Evolutionary conservation across 2,797 vertebrate species (phyloP).

Genomic region (Micromesistius poutassou): DNA sequence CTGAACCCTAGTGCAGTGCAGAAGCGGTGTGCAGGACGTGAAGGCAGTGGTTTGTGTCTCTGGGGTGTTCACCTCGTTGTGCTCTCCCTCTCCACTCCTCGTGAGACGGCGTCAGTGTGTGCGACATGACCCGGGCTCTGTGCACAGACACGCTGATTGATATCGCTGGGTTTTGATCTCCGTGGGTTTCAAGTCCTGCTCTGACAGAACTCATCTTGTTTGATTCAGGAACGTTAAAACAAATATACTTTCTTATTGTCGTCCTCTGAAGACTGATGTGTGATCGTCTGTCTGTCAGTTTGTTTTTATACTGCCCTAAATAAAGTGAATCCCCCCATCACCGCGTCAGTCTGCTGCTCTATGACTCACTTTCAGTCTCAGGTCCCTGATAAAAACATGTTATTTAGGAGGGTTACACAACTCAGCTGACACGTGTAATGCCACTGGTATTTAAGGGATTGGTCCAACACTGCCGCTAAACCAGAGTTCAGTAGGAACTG

Average conservation of each 20-base stretch:
- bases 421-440: background rate
- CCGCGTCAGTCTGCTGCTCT: background rate
- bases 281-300: background rate
- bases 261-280: background rate
- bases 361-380: background rate
- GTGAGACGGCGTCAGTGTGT: no score
- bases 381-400: background rate
- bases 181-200: background rate
- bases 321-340: background rate
- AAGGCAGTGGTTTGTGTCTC: no score
- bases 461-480: background rate
- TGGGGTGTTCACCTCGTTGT: no score
- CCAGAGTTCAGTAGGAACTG: background rate
- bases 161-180: background rate
- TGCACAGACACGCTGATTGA: background rate
- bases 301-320: background rate
- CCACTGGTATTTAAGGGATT: background rate
- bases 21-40: no score
- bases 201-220: background rate
- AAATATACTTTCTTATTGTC: background rate
- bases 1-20: no score
- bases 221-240: background rate
- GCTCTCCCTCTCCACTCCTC: no score
- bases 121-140: background rate
- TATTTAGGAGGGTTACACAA: background rate